phyloP scores from a whole-genome alignment of 2,888 invertebrate species.

The Erebia palarica region DNA sequence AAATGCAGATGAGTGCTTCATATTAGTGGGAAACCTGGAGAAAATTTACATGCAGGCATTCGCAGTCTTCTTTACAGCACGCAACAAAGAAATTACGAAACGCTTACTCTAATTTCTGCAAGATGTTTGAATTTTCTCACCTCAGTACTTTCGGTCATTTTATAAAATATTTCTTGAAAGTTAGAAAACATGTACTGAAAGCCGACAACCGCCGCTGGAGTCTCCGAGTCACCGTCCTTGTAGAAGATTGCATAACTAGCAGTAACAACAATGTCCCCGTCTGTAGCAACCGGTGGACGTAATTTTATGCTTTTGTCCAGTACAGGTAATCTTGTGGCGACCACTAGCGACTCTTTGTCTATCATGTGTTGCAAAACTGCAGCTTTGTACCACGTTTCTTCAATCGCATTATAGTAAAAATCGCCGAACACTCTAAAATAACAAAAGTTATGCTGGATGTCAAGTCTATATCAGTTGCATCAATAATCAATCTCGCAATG shows the following conservation, averaged over 20 bases:
- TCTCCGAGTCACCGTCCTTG: conserved; percentile 87
- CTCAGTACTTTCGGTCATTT: conserved; percentile 74
- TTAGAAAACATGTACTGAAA: conserved; percentile 90
- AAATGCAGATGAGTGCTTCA: too few species aligned
- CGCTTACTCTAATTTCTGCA: neutral
- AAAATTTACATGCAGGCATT: too few species aligned
- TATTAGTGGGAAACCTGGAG: too few species aligned
- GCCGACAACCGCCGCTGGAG: conserved; percentile 94
- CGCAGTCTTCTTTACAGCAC: neutral
- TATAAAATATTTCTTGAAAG: conserved; percentile 86
- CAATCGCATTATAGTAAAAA: conserved; percentile 87
- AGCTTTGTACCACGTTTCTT: conserved; percentile 95
- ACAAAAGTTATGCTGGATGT: neutral
- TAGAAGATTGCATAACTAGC: conserved; percentile 93
- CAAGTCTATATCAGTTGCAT: neutral
- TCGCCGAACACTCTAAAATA: conserved; percentile 88
- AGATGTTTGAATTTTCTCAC: conserved; percentile 44
- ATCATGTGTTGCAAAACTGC: conserved; percentile 93
- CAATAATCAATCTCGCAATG: too few species aligned
- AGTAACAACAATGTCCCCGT: conserved; percentile 86
- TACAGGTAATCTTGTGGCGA: conserved; percentile 86
- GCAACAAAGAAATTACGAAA: neutral
- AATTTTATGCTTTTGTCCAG: conserved; percentile 64
- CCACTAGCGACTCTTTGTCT: conserved; percentile 89
- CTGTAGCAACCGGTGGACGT: conserved; percentile 60